A percentile compares a stretch with the other conserved stretches of the same genome.
phyloP scores from a whole-genome alignment of 2,797 vertebrate genomes.

The Coccyzus lansbergi region DNA sequence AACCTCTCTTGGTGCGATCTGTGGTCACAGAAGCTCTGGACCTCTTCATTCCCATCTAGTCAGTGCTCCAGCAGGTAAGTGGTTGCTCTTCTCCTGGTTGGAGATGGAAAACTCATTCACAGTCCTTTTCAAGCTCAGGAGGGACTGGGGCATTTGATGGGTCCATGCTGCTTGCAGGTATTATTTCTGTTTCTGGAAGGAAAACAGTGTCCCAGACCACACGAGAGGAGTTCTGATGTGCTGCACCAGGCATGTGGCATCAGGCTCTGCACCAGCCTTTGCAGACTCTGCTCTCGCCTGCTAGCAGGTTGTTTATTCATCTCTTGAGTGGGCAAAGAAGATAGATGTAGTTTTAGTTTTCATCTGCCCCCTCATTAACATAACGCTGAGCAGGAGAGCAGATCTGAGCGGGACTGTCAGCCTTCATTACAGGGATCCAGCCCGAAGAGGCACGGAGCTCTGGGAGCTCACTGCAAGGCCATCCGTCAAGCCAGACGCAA shows the following conservation, averaged over 20 bases:
- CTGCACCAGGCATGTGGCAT: not conserved
- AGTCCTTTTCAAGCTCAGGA: not conserved
- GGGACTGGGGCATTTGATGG: not conserved
- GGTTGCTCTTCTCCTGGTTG: not conserved
- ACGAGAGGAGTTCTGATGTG: not conserved
- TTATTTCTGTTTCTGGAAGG: not conserved
- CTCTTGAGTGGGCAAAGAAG: not conserved
- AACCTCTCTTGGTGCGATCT: too few relatives aligned
- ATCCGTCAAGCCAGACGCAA: not conserved
- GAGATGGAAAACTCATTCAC: not conserved
- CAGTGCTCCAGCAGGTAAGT: not conserved
- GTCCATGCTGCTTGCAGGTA: not conserved
- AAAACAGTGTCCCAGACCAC: not conserved
- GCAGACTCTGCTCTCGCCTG: not conserved
- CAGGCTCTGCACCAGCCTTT: not conserved
- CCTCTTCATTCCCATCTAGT: not conserved
- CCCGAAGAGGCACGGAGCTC: not conserved
- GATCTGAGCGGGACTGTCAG: not conserved
- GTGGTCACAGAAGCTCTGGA: not conserved
- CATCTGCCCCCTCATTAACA: not conserved
- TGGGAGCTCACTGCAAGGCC: not conserved
- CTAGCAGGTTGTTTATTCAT: not conserved
- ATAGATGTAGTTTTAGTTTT: not conserved
- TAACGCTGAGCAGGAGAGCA: not conserved
- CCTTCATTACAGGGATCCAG: not conserved